Conservation (phyloP, 1,140 invertebrate genomes). For the Pseudomyrmex dendroicus region DNA sequence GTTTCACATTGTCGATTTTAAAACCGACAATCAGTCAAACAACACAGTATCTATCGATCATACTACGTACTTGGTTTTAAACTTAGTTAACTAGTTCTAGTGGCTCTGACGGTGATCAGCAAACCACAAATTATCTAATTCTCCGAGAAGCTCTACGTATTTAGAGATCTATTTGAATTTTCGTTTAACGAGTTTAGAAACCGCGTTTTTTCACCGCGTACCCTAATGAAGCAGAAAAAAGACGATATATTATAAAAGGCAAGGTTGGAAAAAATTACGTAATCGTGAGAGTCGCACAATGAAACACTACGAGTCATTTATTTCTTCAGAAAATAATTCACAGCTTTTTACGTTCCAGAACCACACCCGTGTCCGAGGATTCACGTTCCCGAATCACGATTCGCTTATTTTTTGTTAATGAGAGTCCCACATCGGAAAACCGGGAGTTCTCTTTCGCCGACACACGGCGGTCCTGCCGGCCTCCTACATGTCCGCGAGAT, state of each 20-base stretch:
- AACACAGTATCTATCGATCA: background rate
- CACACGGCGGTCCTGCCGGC: background rate
- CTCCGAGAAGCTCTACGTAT: background rate
- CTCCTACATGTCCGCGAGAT: no score
- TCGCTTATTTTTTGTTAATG: background rate
- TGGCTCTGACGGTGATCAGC: no score
- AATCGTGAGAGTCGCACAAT: slow-evolving; percentile 2
- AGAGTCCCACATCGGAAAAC: background rate
- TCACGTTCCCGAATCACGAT: background rate
- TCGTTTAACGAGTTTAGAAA: no score
- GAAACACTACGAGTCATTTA: background rate
- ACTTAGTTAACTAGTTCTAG: background rate
- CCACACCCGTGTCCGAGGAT: background rate
- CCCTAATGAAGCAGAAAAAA: background rate
- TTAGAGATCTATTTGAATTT: no score
- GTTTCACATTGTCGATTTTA: background rate
- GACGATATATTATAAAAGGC: background rate
- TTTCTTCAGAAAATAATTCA: background rate
- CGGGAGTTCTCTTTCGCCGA: background rate
- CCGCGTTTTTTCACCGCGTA: background rate
- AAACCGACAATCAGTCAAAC: background rate
- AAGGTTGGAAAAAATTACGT: background rate
- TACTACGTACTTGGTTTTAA: background rate
- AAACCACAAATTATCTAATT: background rate
- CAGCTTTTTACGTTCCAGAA: background rate